Percentiles rank a stretch among this genome's conserved stretches.
Evolutionary conservation across 2,113 vertebrate species (phyloP).

Genomic region (Trochalopteron elliotii): DNA sequence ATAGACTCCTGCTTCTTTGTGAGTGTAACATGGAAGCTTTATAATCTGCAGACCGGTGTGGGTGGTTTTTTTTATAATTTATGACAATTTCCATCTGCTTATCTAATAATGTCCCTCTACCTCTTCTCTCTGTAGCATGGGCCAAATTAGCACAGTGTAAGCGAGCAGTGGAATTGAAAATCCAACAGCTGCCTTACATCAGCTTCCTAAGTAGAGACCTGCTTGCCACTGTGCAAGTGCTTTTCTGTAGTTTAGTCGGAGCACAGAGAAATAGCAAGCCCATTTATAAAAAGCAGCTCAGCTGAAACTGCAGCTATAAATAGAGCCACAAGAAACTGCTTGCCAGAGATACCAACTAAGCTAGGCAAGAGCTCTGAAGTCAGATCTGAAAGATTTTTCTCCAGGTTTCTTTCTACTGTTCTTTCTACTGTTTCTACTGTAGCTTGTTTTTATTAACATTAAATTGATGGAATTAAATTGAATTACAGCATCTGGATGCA

Average conservation of each 20-base stretch:
- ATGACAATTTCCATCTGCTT: slow-evolving; percentile 25
- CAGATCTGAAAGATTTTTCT: neutral
- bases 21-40: neutral
- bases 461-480: neutral
- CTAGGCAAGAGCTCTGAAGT: neutral
- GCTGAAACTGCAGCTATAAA: slow-evolving; percentile 35
- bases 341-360: neutral
- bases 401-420: neutral
- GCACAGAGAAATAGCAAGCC: neutral
- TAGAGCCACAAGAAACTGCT: neutral
- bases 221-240: neutral
- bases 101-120: neutral
- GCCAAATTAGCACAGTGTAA: neutral
- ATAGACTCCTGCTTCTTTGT: neutral
- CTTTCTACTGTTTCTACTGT: neutral
- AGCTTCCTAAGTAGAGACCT: neutral
- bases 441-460: neutral
- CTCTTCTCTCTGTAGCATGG: neutral
- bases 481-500: neutral
- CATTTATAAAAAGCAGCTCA: slow-evolving; percentile 23
- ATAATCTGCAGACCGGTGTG: neutral
- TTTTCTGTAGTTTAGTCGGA: neutral
- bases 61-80: neutral
- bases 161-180: neutral
- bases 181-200: neutral